Conservation (phyloP, 2,113 vertebrate genomes). For the Dipodomys ordii region DNA sequence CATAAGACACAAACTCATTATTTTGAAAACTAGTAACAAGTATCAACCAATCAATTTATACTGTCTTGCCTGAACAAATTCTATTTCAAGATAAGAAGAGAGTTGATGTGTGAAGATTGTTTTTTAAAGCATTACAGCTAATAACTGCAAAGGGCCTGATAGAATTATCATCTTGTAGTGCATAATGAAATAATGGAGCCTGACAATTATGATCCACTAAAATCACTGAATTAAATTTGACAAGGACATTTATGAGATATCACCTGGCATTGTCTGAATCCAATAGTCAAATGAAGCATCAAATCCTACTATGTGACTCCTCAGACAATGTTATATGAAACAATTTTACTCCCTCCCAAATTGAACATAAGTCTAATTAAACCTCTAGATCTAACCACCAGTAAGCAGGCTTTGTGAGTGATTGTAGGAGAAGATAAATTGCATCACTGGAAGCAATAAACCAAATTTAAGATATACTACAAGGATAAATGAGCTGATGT, state of each 20-base stretch:
- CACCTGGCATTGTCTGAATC: not conserved
- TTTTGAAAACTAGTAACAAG: constrained; percentile 45
- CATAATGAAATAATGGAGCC: constrained; percentile 28
- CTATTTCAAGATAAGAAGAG: constrained; percentile 42
- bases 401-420: not conserved
- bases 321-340: not conserved
- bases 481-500: not conserved
- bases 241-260: not conserved
- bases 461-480: constrained; percentile 33
- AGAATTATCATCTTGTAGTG: constrained; percentile 23
- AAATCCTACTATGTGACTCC: not conserved
- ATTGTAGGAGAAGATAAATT: constrained; percentile 38
- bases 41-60: constrained; percentile 28
- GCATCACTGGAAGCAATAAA: constrained; percentile 40
- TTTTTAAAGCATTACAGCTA: constrained; percentile 8
- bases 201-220: not conserved
- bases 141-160: constrained; percentile 16
- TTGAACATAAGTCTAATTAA: constrained; percentile 56
- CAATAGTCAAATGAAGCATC: not conserved
- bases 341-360: not conserved
- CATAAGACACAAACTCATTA: not conserved
- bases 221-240: constrained; percentile 30
- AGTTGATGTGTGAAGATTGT: constrained; percentile 36
- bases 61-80: constrained; percentile 14
- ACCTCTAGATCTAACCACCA: not conserved